Evolutionary conservation across 2,888 invertebrate species (phyloP), one percentile per base, ranked within the genome.

Genomic region (Actias luna): DNA sequence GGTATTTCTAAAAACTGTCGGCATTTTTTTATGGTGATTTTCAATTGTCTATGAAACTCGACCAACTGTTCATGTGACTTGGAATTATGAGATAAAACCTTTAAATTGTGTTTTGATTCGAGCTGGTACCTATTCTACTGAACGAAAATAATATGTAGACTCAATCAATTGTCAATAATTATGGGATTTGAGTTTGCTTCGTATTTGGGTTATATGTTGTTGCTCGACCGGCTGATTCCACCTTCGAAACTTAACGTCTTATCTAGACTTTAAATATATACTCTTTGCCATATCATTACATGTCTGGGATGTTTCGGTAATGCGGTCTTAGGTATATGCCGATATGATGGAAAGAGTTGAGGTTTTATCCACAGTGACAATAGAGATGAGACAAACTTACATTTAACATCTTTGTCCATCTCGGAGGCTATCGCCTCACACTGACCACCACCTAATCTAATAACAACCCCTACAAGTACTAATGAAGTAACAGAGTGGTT

Each of bases 51-150:
- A 73, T 73, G 71, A 71, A 64, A 64, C 39, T 31, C 46, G 18
- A 68, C 64, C 83, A 81, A 77, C 69, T 85, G 85, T 74, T 83
- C 83, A 79, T 76, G 78, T 81, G 80, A 83, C 78, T 69, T 16
- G n/a, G 16, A 57, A 14, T 58, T 35, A 36, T 58, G 18, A 58
- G 7, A 58, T n/a, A 29, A 35, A 58, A 57, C 57, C 33, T 57
- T 35, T 58, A 7, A 58, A 58, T 22, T 58, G 22, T n/a, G 16
- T 35, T n/a, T 35, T 58, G 35, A 22, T 35, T 58, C 35, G 12
- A 58, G 12, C 29, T n/a, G 7, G n/a, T 5, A 55, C 27, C 16
- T 2, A 16, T 5, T 29, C 8, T 16, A 29, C 5, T 16, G 16
- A 55, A 29, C 55, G 7, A 29, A 55, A 55, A 27, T 55, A 5